phyloP scores from a whole-genome alignment of 2,113 vertebrate species.

The Carettochelys insculpta region DNA sequence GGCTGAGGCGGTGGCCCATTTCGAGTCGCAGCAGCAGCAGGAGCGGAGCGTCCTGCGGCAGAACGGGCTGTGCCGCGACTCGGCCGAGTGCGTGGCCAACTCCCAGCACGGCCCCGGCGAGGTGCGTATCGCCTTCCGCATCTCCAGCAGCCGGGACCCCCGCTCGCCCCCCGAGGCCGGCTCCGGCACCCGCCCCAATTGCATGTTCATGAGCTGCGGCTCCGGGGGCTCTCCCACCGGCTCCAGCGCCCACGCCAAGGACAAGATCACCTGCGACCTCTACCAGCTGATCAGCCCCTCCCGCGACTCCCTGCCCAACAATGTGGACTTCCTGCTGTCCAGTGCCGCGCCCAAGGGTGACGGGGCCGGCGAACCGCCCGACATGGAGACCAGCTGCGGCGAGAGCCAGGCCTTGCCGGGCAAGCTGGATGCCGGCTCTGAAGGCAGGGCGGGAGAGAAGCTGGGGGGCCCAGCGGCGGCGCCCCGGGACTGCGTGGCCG shows the following conservation, averaged over 20 bases:
- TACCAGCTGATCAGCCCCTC: conserved; percentile 93
- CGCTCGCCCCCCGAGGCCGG: conserved; percentile 75
- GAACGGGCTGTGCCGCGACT: conserved; percentile 63
- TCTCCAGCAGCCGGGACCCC: conserved; percentile 85
- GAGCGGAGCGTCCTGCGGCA: conserved; percentile 59
- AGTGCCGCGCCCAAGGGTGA: conserved; percentile 44
- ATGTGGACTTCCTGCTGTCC: conserved; percentile 80
- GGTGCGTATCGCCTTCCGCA: conserved; percentile 92
- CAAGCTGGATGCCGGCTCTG: not conserved
- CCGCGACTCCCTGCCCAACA: conserved; percentile 76
- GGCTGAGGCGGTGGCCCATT: conserved; percentile 90
- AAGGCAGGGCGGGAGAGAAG: conserved; percentile 4
- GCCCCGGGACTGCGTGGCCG: conserved; percentile 77
- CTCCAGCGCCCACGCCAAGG: conserved; percentile 80
- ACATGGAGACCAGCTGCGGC: not conserved
- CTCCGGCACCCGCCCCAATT: conserved; percentile 70
- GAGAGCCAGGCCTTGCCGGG: fast-evolving
- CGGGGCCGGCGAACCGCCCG: not conserved
- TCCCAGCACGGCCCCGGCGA: conserved; percentile 64
- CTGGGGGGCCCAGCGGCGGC: conserved; percentile 23
- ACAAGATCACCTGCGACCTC: conserved; percentile 96
- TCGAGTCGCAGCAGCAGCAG: conserved; percentile 84
- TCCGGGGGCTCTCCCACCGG: conserved; percentile 69
- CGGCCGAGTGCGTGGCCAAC: not conserved
- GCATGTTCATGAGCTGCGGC: conserved; percentile 86